Conservation (phyloP, 2,888 invertebrate genomes). For the Rotaria sp. region DNA sequence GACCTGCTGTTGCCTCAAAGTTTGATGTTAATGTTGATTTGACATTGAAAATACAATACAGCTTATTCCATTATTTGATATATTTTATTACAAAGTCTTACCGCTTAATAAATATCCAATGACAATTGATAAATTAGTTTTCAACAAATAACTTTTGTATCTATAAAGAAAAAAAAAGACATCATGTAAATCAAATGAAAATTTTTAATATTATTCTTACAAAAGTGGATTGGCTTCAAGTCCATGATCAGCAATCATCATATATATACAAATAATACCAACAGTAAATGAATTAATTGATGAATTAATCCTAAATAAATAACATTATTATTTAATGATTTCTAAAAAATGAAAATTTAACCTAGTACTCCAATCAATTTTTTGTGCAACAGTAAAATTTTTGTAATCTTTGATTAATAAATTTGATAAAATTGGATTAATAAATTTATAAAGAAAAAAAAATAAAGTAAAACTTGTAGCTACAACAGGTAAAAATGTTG, state of each 20-base stretch:
- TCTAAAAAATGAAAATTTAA: background rate
- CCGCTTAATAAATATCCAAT: conserved; percentile 51
- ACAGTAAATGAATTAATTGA: conserved; percentile 49
- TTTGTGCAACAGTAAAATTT: conserved; percentile 26
- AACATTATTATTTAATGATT: background rate
- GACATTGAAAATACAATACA: no score
- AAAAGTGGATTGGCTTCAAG: conserved; percentile 46
- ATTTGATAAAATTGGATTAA: conserved; percentile 14
- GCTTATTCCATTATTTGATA: no score
- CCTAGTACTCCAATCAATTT: conserved; percentile 38
- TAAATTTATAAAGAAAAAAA: background rate
- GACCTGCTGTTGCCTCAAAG: no score
- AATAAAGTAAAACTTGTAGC: conserved; percentile 14
- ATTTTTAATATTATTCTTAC: conserved; percentile 38
- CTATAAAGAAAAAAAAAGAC: conserved; percentile 44
- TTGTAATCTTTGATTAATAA: conserved; percentile 1
- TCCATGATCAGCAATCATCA: conserved; percentile 48
- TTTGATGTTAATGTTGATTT: no score
- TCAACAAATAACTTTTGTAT: conserved; percentile 48
- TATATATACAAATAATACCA: conserved; percentile 49
- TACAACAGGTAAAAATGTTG: conserved; percentile 20
- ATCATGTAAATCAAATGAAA: background rate
- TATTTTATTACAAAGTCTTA: conserved; percentile 41
- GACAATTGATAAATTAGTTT: conserved; percentile 50
- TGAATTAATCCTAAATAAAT: conserved; percentile 48